These are phyloP conservation scores for Resseliella maxima DNA, from an alignment of 2,888 invertebrate species.

Conservation along the genomic window DNA sequence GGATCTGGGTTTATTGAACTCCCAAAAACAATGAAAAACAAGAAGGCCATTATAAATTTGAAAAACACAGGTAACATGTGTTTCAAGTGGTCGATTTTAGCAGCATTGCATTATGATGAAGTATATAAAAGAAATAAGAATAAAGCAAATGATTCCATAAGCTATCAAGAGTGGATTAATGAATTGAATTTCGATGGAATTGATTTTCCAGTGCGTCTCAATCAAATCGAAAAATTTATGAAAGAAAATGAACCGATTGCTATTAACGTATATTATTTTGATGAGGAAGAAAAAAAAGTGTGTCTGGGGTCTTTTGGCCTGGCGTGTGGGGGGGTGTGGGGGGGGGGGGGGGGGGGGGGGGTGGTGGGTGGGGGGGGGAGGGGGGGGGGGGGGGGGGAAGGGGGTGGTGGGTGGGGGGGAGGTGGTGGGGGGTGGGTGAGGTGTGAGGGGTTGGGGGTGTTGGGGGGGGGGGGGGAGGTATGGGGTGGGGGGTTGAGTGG, in stretches of 20 bases:
- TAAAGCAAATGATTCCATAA: not conserved
- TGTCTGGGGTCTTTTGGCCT: too few relatives aligned
- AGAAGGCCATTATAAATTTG: conserved; percentile 61
- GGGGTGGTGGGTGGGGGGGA: too few relatives aligned
- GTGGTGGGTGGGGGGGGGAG: too few relatives aligned
- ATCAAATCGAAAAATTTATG: conserved; percentile 61
- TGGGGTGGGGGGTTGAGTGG: too few relatives aligned
- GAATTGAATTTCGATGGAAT: conserved; percentile 61
- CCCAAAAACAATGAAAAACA: conserved; percentile 59
- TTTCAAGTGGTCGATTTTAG: conserved; percentile 61
- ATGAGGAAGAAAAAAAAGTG: conserved; percentile 57
- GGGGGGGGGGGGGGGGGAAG: too few relatives aligned
- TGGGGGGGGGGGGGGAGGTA: too few relatives aligned
- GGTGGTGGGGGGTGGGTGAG: too few relatives aligned
- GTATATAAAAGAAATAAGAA: conserved; percentile 57
- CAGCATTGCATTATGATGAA: conserved; percentile 60
- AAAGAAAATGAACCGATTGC: conserved; percentile 59
- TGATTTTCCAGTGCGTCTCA: conserved; percentile 60
- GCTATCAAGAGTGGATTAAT: conserved; percentile 59
- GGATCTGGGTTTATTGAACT: conserved; percentile 59
- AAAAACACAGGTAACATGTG: conserved; percentile 61
- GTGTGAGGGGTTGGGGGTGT: too few relatives aligned
- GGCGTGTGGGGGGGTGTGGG: too few relatives aligned
- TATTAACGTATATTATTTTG: conserved; percentile 61
- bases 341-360: too few relatives aligned